Base-by-base conservation (phyloP, 2,888 invertebrate species). In the Aradus depressus region DNA sequence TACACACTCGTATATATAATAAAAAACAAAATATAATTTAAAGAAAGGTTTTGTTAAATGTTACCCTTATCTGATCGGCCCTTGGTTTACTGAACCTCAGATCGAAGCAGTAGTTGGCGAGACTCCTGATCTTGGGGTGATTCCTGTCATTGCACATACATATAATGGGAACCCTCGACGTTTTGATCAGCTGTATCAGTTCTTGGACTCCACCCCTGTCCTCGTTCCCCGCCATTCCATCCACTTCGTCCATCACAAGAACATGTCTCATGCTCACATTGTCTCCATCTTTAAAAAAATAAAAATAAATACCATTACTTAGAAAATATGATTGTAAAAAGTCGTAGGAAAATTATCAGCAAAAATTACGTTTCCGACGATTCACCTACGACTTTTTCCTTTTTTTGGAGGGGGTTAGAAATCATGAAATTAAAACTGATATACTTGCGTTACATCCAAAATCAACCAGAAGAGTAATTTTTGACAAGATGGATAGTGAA, bases 241-340 rank as follows among this genome's bases (percentile, higher is more conserved):
- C 98, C 0, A 99, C 97, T 75, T 99, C 98, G 64, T 99, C 98
- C 98, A 99, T 99, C n/a, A 99, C 76, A 5, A 99, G 70, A 12
- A 91, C 91, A 64, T 92, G 91, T 62, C 88, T 38, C 3, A 6
- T 28, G 22, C 41, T 49, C 19, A 47, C 47, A n/a, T 35, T 26
- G n/a, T 21, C 37, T 26, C 19, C 38, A 22, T 28, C 28, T 28
- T 12, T 28, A 28, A 10, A 28, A 28, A 28, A 8, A 8, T 28
- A 10, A 28, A 10, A 10, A 10, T 8, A 8, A 28, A 28, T 28
- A 10, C 8, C 28, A 28, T 12, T 28, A 10, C 28, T 28, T 8
- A 28, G 28, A 28, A 28, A 28, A 28, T 10, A 28, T 28, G 28
- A 8, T 28, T 10, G 12, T 28, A 10, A 28, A 28, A 28, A 10